A percentile compares a stretch with the other conserved stretches of the same genome.
Conservation (phyloP, 2,797 vertebrate species). For the Epinephelus malabaricus region DNA sequence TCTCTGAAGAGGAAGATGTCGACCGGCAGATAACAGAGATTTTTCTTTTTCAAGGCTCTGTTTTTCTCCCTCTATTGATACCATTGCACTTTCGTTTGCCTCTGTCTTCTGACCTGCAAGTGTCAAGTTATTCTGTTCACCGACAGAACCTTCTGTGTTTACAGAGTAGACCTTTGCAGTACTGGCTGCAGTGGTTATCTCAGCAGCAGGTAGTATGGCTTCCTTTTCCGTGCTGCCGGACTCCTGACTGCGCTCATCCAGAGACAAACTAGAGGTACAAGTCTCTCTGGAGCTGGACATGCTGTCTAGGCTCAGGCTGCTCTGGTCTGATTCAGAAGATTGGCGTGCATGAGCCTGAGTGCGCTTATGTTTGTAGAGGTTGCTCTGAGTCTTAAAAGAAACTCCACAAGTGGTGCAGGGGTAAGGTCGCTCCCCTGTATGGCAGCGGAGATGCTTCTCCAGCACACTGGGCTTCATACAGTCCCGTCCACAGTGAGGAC, state of each 20-base stretch:
- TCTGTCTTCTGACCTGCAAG: constrained; percentile 15
- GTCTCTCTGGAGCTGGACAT: constrained; percentile 78
- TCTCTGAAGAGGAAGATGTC: constrained; percentile 86
- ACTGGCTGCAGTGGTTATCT: constrained; percentile 26
- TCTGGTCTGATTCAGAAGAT: constrained; percentile 87
- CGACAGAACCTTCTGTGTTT: constrained; percentile 49
- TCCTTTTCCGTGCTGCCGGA: constrained; percentile 60
- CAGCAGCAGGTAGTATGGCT: constrained; percentile 24
- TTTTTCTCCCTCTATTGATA: constrained; percentile 40
- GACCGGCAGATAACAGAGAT: constrained; percentile 58
- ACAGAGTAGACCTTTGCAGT: constrained; percentile 15
- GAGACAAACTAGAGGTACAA: constrained; percentile 64
- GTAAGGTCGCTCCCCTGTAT: constrained; percentile 96
- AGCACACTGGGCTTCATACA: constrained; percentile 97
- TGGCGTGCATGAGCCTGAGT: constrained; percentile 94
- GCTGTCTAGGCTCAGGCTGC: constrained; percentile 79
- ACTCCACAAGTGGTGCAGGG: constrained; percentile 93
- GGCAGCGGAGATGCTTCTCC: constrained; percentile 97
- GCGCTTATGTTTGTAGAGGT: constrained; percentile 95
- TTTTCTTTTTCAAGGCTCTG: constrained; percentile 26
- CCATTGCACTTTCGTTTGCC: constrained; percentile 49
- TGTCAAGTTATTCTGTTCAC: constrained; percentile 56
- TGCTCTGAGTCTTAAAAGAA: constrained; percentile 99
- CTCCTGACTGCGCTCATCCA: constrained; percentile 71
- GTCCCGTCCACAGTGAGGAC: constrained; percentile 94